phyloP scores from a whole-genome alignment of 2,113 vertebrate species.

The Dasyprocta punctata region DNA sequence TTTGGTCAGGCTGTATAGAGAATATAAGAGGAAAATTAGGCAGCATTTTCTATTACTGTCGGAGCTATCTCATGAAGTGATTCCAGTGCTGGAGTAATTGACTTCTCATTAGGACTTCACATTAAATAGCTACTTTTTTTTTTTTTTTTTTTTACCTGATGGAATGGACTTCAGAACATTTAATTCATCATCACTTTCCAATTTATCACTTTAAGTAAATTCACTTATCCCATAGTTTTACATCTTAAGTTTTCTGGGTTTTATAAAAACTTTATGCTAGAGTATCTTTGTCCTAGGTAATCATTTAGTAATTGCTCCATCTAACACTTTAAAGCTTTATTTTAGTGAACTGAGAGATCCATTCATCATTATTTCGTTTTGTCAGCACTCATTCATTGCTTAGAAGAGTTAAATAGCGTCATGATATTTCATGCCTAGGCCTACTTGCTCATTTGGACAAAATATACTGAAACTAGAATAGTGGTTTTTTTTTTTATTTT shows the following conservation, averaged over 20 bases:
- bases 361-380: slow-evolving; percentile 60
- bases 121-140: slow-evolving; percentile 43
- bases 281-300: slow-evolving; percentile 15
- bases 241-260: slow-evolving; percentile 1
- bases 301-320: slow-evolving; percentile 2
- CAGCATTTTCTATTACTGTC: background rate
- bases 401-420: background rate
- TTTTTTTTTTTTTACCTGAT: slow-evolving; percentile 56
- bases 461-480: background rate
- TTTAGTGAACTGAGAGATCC: background rate
- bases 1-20: background rate
- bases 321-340: slow-evolving; percentile 36
- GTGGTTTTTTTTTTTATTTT: slow-evolving; percentile 17
- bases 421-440: background rate
- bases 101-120: slow-evolving; percentile 65
- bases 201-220: slow-evolving; percentile 44
- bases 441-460: background rate
- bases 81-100: slow-evolving; percentile 6
- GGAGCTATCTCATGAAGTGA: slow-evolving; percentile 28
- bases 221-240: slow-evolving; percentile 21
- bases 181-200: slow-evolving; percentile 17
- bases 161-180: slow-evolving; percentile 1
- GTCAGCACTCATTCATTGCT: background rate
- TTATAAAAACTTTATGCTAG: slow-evolving; percentile 57
- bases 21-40: background rate